Base-by-base conservation (phyloP, 2,113 vertebrate species). In the Rhinopithecus roxellana region DNA sequence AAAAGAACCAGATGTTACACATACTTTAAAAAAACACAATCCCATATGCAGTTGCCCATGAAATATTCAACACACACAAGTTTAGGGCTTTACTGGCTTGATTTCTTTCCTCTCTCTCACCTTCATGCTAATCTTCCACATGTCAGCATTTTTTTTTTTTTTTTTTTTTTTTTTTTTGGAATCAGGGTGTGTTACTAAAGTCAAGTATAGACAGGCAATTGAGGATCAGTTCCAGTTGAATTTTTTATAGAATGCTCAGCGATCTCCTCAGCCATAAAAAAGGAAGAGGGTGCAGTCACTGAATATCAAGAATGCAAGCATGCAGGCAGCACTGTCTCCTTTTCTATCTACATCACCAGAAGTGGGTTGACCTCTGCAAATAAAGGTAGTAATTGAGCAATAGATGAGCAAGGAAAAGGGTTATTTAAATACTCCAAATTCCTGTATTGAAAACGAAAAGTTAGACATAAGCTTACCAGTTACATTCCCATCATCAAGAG, bases 1-100 rank as follows among this genome's bases (percentile, higher is more conserved):
- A 98, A 95, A 97, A 96, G 95, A 98, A 97, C 89, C 98, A 98
- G 97, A 98, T 98, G 98, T 98, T 98, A 87, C 89, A 88, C 97
- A 98, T 96, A 94, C 85, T 97, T 97, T 78, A 94, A 78, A 92
- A 88, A 70, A 92, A 91, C 77, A 79, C 57, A 88, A 90, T 96
- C 96, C 97, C 98, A 97, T 97, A 96, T 98, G 97, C 94, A 96
- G 94, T 92, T 97, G 90, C 74, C 95, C 97, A 97, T 98, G 95
- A 98, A 98, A 97, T 98, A 98, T 98, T 98, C 97, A 98, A 94
- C 97, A 87, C 87, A 96, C 74, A 91, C 94, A 97, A 94, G 92
- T 94, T 96, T 69, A 94, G 74, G 70, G 91, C 69, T 86, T 96
- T 96, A 86, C 61, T 91, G 92, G 59, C 82, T 59, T 74, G 93